Base-by-base conservation (phyloP, 2,797 vertebrate genomes). In the Malurus splendens region DNA sequence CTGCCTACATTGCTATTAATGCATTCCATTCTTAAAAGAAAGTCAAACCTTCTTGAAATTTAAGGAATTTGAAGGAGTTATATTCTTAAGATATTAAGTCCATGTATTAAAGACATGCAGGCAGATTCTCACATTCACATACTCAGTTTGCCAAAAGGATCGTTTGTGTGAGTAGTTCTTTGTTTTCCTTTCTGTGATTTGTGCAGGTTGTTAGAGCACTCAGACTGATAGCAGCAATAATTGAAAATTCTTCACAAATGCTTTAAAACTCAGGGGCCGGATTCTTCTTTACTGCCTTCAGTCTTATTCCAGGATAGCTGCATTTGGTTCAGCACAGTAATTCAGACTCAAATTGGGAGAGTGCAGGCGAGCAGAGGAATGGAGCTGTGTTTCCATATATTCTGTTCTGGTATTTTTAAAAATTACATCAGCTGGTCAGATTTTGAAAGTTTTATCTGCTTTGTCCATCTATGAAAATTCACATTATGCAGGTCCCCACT, bases 181-280 rank as follows among this genome's bases (percentile, higher is more conserved):
- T 96, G 94, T 96, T 97, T 97, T 96, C 90, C 76, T 86, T 95
- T 90, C 90, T 90, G 66, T 91, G 90, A 91, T 94, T 93, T 84
- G 70, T 90, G 83, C 90, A 96, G 86, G 94, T 95, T 95, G 89
- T 95, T 95, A 93, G 91, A 96, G 87, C 87, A 91, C 90, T 94
- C 87, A 86, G 47, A 87, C 60, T 90, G 93, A 95, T 94, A 93
- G 81, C 71, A 85, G 78, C 72, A 96, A 95, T 94, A 95, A 96
- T 85, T 95, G 93, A 95, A 96, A 97, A 96, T 96, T 96, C 93
- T 96, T 95, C 81, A 91, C 79, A 96, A 97, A 97, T 93, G 50
- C 91, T 82, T 95, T 91, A 96, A 93, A 90, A 93, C 95, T 94
- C 70, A 50, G 30, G 13, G 45, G 13, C 22, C 78, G 32, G 39